Conservation (phyloP, 2,797 vertebrate genomes). For the Melopsittacus undulatus region DNA sequence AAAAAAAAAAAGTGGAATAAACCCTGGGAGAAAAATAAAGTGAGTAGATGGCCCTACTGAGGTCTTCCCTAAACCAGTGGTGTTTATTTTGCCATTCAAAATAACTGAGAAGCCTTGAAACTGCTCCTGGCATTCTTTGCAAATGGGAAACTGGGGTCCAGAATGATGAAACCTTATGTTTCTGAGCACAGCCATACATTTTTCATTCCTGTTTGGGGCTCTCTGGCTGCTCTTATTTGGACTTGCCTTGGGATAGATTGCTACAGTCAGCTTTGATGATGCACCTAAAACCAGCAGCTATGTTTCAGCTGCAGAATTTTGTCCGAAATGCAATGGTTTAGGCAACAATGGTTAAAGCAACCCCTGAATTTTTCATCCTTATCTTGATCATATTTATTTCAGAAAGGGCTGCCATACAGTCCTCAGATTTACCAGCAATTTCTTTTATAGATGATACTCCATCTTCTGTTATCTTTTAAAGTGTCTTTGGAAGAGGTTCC, state of each 20-base stretch:
- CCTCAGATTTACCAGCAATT: not conserved
- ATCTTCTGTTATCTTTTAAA: not conserved
- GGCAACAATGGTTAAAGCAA: not conserved
- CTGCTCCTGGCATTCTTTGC: not conserved
- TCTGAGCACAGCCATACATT: not conserved
- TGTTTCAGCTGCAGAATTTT: not conserved
- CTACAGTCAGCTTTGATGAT: not conserved
- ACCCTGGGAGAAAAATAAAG: not conserved
- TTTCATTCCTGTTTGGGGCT: not conserved
- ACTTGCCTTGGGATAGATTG: not conserved
- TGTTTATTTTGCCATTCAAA: not conserved
- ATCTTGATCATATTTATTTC: not conserved
- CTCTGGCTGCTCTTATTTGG: not conserved
- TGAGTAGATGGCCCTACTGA: not conserved
- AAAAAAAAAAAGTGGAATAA: not conserved
- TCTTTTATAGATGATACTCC: not conserved
- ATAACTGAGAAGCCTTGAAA: not conserved
- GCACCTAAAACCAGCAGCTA: not conserved
- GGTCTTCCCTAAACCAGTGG: not conserved
- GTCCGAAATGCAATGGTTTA: not conserved
- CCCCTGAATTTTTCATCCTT: not conserved
- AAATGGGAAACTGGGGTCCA: not conserved
- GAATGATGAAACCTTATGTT: not conserved
- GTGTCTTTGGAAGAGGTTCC: not conserved
- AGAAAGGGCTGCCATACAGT: not conserved